These are phyloP conservation scores for Leptobrachium ailaonicum DNA, from an alignment of 2,113 vertebrate genomes.

Conservation along the genomic window DNA sequence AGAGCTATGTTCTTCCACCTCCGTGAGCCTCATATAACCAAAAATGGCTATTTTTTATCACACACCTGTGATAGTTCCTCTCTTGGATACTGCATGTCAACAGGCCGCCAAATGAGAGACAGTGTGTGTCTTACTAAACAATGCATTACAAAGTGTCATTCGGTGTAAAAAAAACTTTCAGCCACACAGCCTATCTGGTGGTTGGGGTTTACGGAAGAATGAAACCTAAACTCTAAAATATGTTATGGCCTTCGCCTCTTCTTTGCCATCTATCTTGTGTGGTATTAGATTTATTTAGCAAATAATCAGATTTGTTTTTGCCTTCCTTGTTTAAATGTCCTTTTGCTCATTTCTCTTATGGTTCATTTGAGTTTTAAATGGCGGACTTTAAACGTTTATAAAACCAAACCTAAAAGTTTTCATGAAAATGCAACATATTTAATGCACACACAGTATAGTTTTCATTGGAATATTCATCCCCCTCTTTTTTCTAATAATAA, in stretches of 20 bases:
- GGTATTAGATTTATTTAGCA: background rate
- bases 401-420: conserved; percentile 5
- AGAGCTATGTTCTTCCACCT: too few species aligned
- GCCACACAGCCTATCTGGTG: background rate
- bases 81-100: too few species aligned
- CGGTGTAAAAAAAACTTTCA: background rate
- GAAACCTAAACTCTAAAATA: background rate
- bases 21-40: too few species aligned
- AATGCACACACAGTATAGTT: conserved; percentile 13
- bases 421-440: conserved; percentile 19
- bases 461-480: conserved; percentile 23
- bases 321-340: background rate
- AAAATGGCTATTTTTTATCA: too few species aligned
- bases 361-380: conserved; percentile 14
- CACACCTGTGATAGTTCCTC: too few species aligned
- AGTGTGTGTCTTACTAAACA: too few species aligned
- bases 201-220: background rate
- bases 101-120: too few species aligned
- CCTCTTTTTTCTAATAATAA: conserved; percentile 15
- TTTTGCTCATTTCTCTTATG: conserved; percentile 11
- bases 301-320: conserved; percentile 13
- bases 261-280: background rate
- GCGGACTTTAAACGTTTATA: conserved; percentile 1
- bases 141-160: too few species aligned
- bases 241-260: background rate